Evolutionary conservation across 2,888 invertebrate genomes (phyloP), one percentile per base, ranked within the genome.

Genomic region (Drosophila merina): DNA sequence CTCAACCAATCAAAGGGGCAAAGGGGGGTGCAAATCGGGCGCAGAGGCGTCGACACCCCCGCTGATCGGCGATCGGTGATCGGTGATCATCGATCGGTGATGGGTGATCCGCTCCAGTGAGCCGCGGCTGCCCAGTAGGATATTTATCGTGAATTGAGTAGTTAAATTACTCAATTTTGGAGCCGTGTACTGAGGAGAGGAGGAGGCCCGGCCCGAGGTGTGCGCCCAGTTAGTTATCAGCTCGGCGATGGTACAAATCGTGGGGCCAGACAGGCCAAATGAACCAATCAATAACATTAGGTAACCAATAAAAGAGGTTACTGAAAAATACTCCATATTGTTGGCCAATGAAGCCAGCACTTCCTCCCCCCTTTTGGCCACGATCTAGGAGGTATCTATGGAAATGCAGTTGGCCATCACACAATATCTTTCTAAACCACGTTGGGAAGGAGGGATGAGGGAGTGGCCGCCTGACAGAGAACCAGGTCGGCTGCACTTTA

Each of bases 401-500:
- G 72, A 76, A 71, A 72, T 76, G 71, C 72, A 72, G 62, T 57
- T 73, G 70, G 20, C 20, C 20, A 20, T 20, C 20, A 20, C 20
- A 20, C 20, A 20, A 20, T 20, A 20, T 20, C 20, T 20, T 20
- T 20, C 20, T 20, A 2, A 20, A 2, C 20, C 20, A 20, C 2
- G 20, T 20, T 20, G 20, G 20, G 20, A 20, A 20, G 20, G 20
- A 31, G 58, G 70, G 50, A 79, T 69, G 72, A 76, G 76, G 76
- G 66, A 69, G 78, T 52, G 75, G 20, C 20, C 20, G 20, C 20
- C 68, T 84, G 88, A 88, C 87, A 74, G 74, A 84, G 86, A 76
- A 75, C 72, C 75, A 69, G 84, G 84, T 84, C 88, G 88, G 82
- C 81, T 89, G 89, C 90, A 86, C 88, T 89, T 90, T 91, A 90